Percentiles rank a stretch among this genome's conserved stretches.
Evolutionary conservation across 23 tunicate genomes (phyloP).

Genomic region (Diplosoma virens): DNA sequence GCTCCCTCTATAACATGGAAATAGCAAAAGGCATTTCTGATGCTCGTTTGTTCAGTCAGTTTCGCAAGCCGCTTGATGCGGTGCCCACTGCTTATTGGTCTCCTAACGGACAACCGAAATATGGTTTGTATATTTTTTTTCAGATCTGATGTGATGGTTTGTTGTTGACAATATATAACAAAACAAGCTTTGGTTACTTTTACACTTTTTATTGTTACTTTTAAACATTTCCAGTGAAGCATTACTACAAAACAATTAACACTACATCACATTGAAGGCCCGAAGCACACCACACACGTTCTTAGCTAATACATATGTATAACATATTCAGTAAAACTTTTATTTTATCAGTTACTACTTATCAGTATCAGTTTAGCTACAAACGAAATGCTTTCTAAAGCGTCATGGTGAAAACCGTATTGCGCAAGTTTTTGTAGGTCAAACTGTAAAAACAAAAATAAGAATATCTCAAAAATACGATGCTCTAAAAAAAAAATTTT

Average conservation of each 20-base stretch:
- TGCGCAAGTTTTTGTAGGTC: neutral
- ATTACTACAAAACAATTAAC: neutral
- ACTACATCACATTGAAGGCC: neutral
- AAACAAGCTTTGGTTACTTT: neutral
- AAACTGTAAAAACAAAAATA: neutral
- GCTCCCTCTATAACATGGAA: constrained; percentile 4
- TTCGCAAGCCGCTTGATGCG: neutral
- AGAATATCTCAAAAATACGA: neutral
- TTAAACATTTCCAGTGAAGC: neutral
- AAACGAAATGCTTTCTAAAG: neutral
- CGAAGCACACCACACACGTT: neutral
- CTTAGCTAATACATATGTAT: neutral
- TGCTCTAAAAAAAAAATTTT: neutral
- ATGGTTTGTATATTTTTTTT: constrained; percentile 5
- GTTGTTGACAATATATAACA: neutral
- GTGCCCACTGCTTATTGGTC: neutral
- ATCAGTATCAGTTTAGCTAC: neutral
- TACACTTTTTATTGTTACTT: neutral
- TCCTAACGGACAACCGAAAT: constrained; percentile 15
- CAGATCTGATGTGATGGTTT: neutral
- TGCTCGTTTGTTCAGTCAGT: constrained; percentile 4
- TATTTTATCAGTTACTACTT: neutral
- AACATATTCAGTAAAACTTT: neutral
- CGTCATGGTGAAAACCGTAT: neutral
- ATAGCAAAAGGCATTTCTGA: constrained; percentile 10